A percentile compares a stretch with the other conserved stretches of the same genome.
phyloP scores from a whole-genome alignment of 2,888 invertebrate genomes.

The Heliconius sara region DNA sequence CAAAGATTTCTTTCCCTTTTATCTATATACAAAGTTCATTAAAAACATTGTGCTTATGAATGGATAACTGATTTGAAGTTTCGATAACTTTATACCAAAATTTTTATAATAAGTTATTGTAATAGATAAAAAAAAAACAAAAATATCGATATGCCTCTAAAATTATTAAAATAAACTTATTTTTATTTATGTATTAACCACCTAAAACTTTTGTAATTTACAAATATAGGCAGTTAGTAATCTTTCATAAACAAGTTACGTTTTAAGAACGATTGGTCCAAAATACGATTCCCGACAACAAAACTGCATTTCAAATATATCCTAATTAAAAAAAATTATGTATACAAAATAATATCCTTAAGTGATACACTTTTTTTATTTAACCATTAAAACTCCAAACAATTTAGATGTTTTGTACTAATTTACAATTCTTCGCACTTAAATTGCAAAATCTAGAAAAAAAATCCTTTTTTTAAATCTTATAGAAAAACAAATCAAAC shows the following conservation, averaged over 20 bases:
- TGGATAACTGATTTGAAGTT: not conserved
- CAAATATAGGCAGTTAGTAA: slow-evolving; percentile 59
- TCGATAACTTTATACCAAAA: no score
- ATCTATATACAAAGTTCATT: not conserved
- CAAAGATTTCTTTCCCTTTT: not conserved
- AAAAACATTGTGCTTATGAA: not conserved
- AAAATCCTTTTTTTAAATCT: slow-evolving; percentile 65
- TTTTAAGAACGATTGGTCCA: slow-evolving; percentile 66
- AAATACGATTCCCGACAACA: slow-evolving; percentile 44
- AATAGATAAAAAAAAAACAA: not conserved
- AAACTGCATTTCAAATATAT: slow-evolving; percentile 51
- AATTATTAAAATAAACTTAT: not conserved
- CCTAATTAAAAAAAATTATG: slow-evolving; percentile 62
- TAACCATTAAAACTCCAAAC: slow-evolving; percentile 47
- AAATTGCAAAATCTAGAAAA: slow-evolving; percentile 61
- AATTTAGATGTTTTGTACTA: slow-evolving; percentile 72
- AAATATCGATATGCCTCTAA: not conserved
- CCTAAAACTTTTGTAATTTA: slow-evolving; percentile 50
- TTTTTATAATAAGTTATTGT: not conserved
- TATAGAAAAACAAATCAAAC: slow-evolving; percentile 58
- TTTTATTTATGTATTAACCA: slow-evolving; percentile 1
- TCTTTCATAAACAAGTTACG: slow-evolving; percentile 58
- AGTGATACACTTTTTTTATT: slow-evolving; percentile 43
- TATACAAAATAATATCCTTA: slow-evolving; percentile 70
- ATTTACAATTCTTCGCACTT: slow-evolving; percentile 72